These are phyloP conservation scores for Notocelia uddmanniana DNA, from an alignment of 2,888 invertebrate genomes.

Conservation along the genomic window DNA sequence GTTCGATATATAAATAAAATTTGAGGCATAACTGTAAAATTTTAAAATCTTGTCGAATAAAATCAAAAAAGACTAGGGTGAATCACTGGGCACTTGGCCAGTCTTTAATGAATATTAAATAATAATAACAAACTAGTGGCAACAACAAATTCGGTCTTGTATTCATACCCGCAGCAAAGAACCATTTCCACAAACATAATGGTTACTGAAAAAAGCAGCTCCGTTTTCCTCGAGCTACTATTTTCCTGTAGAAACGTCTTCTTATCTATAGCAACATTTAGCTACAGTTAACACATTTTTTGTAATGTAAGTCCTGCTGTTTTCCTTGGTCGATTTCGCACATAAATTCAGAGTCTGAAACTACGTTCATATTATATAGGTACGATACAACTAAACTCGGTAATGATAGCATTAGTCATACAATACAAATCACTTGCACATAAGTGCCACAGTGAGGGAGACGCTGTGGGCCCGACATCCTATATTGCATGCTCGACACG, in stretches of 20 bases:
- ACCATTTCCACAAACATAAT: too few species aligned
- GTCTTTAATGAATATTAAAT: too few species aligned
- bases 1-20: too few species aligned
- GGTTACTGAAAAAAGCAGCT: background rate
- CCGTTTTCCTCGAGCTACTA: background rate
- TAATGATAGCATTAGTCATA: slow-evolving; percentile 9
- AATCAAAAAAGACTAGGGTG: too few species aligned
- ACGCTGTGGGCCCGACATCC: slow-evolving; percentile 9
- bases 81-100: too few species aligned
- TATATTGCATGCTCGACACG: slow-evolving; percentile 24
- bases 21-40: too few species aligned
- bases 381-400: background rate
- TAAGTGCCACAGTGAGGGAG: background rate
- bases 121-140: too few species aligned
- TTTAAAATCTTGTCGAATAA: too few species aligned
- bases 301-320: background rate
- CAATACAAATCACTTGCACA: slow-evolving; percentile 4
- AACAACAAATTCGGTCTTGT: too few species aligned
- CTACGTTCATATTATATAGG: background rate
- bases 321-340: background rate
- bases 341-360: background rate
- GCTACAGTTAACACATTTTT: too few species aligned
- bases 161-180: too few species aligned
- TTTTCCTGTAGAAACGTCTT: background rate
- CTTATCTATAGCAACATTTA: background rate